A percentile compares a stretch with the other conserved stretches of the same genome.
Conservation (phyloP, 2,797 vertebrate species). For the Poeciliopsis paucimaculata region DNA sequence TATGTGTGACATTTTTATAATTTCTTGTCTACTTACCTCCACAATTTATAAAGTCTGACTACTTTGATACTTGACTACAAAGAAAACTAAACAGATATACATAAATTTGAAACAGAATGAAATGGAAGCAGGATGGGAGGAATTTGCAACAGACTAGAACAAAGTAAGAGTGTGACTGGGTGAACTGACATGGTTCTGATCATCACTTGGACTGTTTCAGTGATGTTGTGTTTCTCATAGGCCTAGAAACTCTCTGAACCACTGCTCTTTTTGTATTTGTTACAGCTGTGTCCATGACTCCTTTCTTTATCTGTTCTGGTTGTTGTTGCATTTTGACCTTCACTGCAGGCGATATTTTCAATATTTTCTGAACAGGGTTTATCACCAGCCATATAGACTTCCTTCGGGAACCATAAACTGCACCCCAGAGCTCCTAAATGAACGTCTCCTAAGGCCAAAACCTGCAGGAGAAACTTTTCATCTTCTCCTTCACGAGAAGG, state of each 20-base stretch:
- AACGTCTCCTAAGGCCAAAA: slow-evolving; percentile 8
- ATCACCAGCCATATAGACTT: background rate
- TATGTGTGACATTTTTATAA: background rate
- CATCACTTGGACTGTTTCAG: background rate
- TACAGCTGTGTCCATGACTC: slow-evolving; percentile 11
- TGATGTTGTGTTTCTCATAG: background rate
- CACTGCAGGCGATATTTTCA: background rate
- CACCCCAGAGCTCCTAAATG: slow-evolving; percentile 20
- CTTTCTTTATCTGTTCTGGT: slow-evolving; percentile 3
- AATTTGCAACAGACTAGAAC: background rate
- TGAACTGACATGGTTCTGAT: background rate
- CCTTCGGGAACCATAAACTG: slow-evolving; percentile 7
- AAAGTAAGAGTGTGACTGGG: background rate
- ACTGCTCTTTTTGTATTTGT: background rate
- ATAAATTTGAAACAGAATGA: background rate
- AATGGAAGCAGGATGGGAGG: background rate
- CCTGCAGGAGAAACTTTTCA: slow-evolving; percentile 35
- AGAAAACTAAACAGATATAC: background rate
- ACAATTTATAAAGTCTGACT: background rate
- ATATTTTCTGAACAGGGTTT: slow-evolving; percentile 18
- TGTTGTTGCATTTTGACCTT: background rate
- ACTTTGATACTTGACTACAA: background rate
- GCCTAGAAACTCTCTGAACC: background rate
- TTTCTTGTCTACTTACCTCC: background rate
- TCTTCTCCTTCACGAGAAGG: slow-evolving; percentile 25